Evolutionary conservation across 2,888 invertebrate species (phyloP), one percentile per base, ranked within the genome.

Genomic region (Epirrhoe tristata): DNA sequence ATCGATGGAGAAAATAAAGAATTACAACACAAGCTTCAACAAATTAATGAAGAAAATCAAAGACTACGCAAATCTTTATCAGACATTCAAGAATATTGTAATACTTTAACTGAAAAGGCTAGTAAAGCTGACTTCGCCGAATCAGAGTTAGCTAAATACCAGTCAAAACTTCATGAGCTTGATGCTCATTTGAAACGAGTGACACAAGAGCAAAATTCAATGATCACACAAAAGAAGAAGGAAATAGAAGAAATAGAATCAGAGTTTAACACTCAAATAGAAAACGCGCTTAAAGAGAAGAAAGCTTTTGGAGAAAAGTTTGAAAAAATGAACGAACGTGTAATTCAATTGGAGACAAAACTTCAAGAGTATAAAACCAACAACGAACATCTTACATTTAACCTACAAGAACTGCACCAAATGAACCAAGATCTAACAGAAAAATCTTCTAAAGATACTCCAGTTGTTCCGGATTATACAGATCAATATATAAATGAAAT

Each of bases 401-500:
- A 89, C 70, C 75, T 89, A 58, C 81, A 85, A 69, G 93, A 93
- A 69, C 74, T 91, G 4, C 82, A 82, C 67, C 78, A 75, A 78
- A 74, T 87, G 58, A 92, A 93, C 74, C 83, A 87, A 67, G 84
- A 86, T 56, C 69, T 92, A 43, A 63, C 78, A 50, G 84, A 86
- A 56, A 88, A 84, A 48, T 72, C 77, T 17, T 72, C 73, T 17
- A 77, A 73, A 70, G 78, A 84, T 53, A 76, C 80, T 51, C 63
- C 52, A 48, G 48, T 16, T 51, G 60, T 77, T 1, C 84, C 94
- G 8, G 93, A 93, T 80, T 93, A 92, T 74, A 93, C 93, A 6
- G 93, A 93, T 65, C 93, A 93, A 71, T 93, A 92, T 71, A 85
- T 93, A 71, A 92, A 82, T 74, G 95, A 95, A 85, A 95, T 95